Evolutionary conservation across 2,113 vertebrate genomes (phyloP).

Genomic region (Otis tarda): DNA sequence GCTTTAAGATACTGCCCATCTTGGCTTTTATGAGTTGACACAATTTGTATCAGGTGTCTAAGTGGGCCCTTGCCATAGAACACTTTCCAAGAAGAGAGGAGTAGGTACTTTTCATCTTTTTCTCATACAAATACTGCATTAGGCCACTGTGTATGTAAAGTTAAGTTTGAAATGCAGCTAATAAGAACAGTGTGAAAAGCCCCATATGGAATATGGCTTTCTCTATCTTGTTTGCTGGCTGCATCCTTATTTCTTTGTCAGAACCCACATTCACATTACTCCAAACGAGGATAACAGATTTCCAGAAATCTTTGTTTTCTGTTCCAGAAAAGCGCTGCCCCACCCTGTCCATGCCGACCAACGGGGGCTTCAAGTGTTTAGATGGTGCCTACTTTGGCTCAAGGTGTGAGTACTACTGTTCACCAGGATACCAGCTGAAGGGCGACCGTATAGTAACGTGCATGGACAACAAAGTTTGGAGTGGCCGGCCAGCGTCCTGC

Average conservation of each 20-base stretch:
- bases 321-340: slow-evolving; percentile 90
- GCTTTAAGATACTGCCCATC: neutral
- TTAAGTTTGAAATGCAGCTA: neutral
- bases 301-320: neutral
- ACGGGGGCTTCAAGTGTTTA: slow-evolving; percentile 91
- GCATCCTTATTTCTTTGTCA: neutral
- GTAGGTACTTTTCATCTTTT: neutral
- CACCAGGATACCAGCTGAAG: slow-evolving; percentile 88
- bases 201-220: neutral
- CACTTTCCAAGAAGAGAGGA: neutral
- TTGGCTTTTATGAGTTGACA: neutral
- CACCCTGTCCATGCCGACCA: slow-evolving; percentile 84
- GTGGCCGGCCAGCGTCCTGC: slow-evolving; percentile 81
- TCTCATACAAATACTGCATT: neutral
- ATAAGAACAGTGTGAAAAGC: neutral
- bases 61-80: neutral
- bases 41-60: neutral
- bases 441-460: slow-evolving; percentile 86
- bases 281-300: neutral
- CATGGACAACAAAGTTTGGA: slow-evolving; percentile 89
- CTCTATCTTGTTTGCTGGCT: neutral
- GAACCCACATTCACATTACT: neutral
- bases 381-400: slow-evolving; percentile 96
- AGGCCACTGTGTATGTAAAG: neutral
- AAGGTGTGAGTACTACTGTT: slow-evolving; percentile 93